Evolutionary conservation across 2,113 vertebrate genomes (phyloP), one percentile per base, ranked within the genome.

Genomic region (Lethenteron camtschaticum): DNA sequence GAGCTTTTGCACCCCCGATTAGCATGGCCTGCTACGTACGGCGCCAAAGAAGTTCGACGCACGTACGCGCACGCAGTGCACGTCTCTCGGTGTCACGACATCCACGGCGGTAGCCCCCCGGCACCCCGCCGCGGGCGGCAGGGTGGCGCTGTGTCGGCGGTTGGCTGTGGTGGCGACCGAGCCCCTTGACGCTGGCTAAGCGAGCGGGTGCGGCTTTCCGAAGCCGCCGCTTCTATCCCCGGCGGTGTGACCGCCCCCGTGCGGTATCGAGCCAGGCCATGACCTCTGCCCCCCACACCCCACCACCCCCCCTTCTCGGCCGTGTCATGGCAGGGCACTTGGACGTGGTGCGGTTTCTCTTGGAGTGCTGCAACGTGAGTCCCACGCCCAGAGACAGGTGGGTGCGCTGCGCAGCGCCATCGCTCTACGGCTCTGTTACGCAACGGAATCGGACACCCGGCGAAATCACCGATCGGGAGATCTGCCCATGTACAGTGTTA

Each of bases 331-430:
- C 70, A 89, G 87, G 87, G 73, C 87, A 89, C 60, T 71, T 70
- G 10, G 83, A 87, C 20, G 85, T 82, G n/a, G 84, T 87, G 73
- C 80, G 74, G 68, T 90, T 90, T 75, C 80, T 90, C 41, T 83
- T 82, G 3, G 78, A 83, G 71, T 79, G 78, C 58, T 89, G 87
- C 77, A 84, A 80, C 78, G 85, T 86, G 11, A 81, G 87, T 75
- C 85, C 85, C 9, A 85, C 85, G 73, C 81, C 81, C 69, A 81
- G 85, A 73, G 87, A 88, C 76, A 82, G 86, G 86, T 86, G 75
- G 76, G 57, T 69, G n/a, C 9, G n/a, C 24, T 66, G 9, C 24
- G n/a, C 9, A 9, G n/a, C 24, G 24, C 24, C n/a, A 11, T 16
- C 63, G 24, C 9, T 9, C 9, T 11, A 41, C 41, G 5, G 63